Conservation (phyloP, 2,888 invertebrate species). For the Dryomyza anilis region DNA sequence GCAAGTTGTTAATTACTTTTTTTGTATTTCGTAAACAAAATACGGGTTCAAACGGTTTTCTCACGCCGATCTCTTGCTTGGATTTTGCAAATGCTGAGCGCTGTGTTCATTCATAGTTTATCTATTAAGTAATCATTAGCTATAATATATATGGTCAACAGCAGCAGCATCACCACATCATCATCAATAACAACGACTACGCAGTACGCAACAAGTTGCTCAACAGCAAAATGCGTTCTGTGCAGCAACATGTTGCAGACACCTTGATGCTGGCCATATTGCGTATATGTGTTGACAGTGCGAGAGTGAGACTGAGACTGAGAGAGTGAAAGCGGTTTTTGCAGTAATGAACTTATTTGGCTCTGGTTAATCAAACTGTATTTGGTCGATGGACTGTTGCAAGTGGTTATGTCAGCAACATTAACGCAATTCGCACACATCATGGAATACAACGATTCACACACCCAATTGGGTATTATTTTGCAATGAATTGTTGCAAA, state of each 20-base stretch:
- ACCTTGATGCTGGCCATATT: not conserved
- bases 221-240: not conserved
- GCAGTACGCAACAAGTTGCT: not conserved
- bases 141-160: not conserved
- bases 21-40: no score
- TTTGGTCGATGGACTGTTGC: not conserved
- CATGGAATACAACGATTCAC: no score
- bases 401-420: not conserved
- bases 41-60: no score
- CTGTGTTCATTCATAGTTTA: no score
- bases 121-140: no score
- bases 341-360: not conserved
- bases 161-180: not conserved
- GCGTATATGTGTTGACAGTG: not conserved
- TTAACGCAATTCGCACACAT: no score
- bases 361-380: not conserved
- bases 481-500: no score
- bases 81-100: no score
- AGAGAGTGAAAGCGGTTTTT: conserved; percentile 5
- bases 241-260: not conserved
- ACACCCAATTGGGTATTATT: no score
- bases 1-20: no score
- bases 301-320: not conserved
- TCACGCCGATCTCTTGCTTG: no score
- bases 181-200: not conserved